Conservation (phyloP, 2,888 invertebrate species). For the Drymonia ruficornis region DNA sequence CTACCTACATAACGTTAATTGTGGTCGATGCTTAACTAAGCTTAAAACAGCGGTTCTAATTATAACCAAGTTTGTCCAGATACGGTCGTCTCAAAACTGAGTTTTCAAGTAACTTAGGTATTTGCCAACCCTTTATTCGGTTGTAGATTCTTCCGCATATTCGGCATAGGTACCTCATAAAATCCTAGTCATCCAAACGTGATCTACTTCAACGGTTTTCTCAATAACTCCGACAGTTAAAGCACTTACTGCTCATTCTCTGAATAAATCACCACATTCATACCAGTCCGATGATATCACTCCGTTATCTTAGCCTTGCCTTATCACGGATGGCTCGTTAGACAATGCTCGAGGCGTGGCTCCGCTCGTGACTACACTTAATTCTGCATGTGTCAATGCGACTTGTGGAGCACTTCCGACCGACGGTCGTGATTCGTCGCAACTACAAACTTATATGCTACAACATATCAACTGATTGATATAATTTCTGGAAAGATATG, state of each 20-base stretch:
- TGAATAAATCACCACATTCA: slow-evolving; percentile 33
- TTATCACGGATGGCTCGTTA: slow-evolving; percentile 68
- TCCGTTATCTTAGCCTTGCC: slow-evolving; percentile 57
- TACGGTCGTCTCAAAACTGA: not conserved
- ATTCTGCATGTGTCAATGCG: slow-evolving; percentile 75
- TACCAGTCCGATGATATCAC: slow-evolving; percentile 63
- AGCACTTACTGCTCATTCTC: not conserved
- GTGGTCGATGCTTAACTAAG: too few relatives aligned
- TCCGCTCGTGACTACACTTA: slow-evolving; percentile 73
- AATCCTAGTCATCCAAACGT: not conserved
- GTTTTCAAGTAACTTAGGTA: not conserved
- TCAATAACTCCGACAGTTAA: not conserved
- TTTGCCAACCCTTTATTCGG: not conserved
- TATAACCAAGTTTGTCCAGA: too few relatives aligned
- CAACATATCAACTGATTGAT: not conserved
- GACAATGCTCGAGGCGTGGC: slow-evolving; percentile 75
- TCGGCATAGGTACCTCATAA: not conserved
- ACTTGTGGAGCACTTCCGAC: slow-evolving; percentile 67
- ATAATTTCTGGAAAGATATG: not conserved
- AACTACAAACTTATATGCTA: slow-evolving; percentile 25
- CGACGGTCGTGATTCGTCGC: slow-evolving; percentile 55
- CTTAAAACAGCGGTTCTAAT: too few relatives aligned
- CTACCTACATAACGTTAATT: too few relatives aligned
- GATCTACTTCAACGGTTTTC: slow-evolving; percentile 6
- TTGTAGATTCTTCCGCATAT: not conserved